These are phyloP conservation scores for Pheosia tremula DNA, from an alignment of 2,888 invertebrate genomes.

Conservation along the genomic window DNA sequence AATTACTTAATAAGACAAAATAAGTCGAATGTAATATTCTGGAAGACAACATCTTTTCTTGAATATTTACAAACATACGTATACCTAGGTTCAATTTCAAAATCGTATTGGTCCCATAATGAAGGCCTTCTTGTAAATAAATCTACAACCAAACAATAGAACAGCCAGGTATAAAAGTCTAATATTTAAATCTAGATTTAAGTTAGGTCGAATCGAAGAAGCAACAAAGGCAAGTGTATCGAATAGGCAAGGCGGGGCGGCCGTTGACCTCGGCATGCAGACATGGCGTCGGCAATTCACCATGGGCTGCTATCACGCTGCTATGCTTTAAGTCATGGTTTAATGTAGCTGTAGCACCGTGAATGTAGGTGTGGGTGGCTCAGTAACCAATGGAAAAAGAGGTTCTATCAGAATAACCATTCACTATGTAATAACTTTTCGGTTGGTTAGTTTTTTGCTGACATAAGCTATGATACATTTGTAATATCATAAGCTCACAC, in stretches of 20 bases:
- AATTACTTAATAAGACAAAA: too few species aligned
- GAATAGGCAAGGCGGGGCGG: constrained; percentile 63
- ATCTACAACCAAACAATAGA: too few species aligned
- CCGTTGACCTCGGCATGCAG: constrained; percentile 66
- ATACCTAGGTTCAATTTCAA: too few species aligned
- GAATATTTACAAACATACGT: too few species aligned
- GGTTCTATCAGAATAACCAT: not conserved
- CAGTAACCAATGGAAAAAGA: not conserved
- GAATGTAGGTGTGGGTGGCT: constrained; percentile 12
- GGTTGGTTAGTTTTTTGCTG: not conserved
- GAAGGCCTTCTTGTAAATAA: too few species aligned
- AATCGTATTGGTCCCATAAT: too few species aligned
- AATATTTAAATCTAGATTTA: constrained; percentile 50
- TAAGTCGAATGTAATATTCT: too few species aligned
- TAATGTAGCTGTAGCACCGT: constrained; percentile 5
- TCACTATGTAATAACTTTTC: not conserved
- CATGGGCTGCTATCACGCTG: constrained; percentile 40
- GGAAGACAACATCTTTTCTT: too few species aligned
- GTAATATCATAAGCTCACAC: not conserved
- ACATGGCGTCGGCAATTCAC: constrained; percentile 73
- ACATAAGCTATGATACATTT: not conserved
- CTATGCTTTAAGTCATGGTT: constrained; percentile 53
- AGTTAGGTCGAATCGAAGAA: constrained; percentile 52
- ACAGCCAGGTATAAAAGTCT: constrained; percentile 8
- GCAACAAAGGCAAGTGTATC: constrained; percentile 62